These are phyloP conservation scores for Drosophila melanogaster DNA, from an alignment of 1,140 invertebrate genomes.

Conservation along the genomic window Release_6_plus_ISO1_MT NT_037436.4:11440501-11441000, in stretches of 20 bases:
- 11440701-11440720: conserved; percentile 80
- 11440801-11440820: not conserved
- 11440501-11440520: not conserved
- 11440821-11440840: not conserved
- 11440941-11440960: conserved; percentile 23
- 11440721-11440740: conserved; percentile 69
- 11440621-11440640: conserved; percentile 41
- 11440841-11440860: not conserved
- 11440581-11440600: conserved; percentile 80
- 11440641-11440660: conserved; percentile 53
- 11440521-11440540: too few species aligned
- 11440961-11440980: conserved; percentile 42
- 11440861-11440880: not conserved
- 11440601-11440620: conserved; percentile 28
- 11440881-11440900: not conserved
- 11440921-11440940: conserved; percentile 4
- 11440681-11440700: conserved; percentile 23
- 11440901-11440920: not conserved
- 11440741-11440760: conserved; percentile 11
- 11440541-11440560: conserved; percentile 25
- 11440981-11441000: conserved; percentile 70
- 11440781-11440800: conserved; percentile 1
- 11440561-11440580: conserved; percentile 34
- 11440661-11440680: conserved; percentile 73
- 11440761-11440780: conserved; percentile 12